phyloP scores from a whole-genome alignment of 37 sponge, comb jelly and placozoan species.

The Agelas oroides region DNA sequence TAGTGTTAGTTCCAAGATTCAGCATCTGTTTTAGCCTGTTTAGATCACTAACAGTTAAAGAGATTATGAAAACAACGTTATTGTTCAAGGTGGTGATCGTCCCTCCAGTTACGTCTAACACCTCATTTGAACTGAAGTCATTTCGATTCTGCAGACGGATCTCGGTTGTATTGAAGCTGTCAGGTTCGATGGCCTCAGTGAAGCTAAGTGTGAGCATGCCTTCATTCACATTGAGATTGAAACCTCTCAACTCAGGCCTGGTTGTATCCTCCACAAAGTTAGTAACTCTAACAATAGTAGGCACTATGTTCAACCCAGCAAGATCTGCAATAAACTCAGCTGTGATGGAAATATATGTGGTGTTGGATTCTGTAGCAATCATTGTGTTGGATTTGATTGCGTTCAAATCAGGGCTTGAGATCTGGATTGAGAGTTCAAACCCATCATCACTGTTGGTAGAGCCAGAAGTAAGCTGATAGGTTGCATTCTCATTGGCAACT shows the following conservation, averaged over 20 bases:
- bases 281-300: constrained; percentile 39
- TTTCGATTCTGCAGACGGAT: constrained; percentile 62
- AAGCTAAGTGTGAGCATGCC: constrained; percentile 82
- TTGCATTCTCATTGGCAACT: constrained; percentile 13
- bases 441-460: constrained; percentile 68
- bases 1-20: constrained; percentile 58
- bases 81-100: constrained; percentile 24
- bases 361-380: constrained; percentile 59
- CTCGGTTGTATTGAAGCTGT: constrained; percentile 72
- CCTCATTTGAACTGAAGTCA: constrained; percentile 5
- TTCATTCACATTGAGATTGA: constrained; percentile 62
- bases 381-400: constrained; percentile 72
- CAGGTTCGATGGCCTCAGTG: constrained; percentile 76
- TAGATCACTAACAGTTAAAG: constrained; percentile 48
- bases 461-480: constrained; percentile 63
- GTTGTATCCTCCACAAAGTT: constrained; percentile 67
- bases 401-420: constrained; percentile 73
- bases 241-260: constrained; percentile 59
- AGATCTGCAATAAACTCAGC: constrained; percentile 83
- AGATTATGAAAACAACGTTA: constrained; percentile 46
- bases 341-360: constrained; percentile 69
- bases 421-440: constrained; percentile 45
- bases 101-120: constrained; percentile 41
- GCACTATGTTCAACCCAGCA: constrained; percentile 48
- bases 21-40: constrained; percentile 60